Conservation (phyloP, 2,797 vertebrate species). For the Oreochromis grahami region DNA sequence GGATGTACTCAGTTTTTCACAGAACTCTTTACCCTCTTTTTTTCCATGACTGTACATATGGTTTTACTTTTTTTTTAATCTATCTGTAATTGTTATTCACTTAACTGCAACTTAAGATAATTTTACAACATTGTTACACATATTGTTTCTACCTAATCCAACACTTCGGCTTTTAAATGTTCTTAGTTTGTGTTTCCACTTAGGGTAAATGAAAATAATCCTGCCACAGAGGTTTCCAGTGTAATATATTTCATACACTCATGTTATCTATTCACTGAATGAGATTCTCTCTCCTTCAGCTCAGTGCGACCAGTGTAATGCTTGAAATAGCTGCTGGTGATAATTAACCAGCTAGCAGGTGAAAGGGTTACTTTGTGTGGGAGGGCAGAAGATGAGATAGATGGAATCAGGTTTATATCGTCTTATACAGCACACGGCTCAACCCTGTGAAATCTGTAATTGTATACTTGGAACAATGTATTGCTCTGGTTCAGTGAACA, state of each 20-base stretch:
- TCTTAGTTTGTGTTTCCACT: background rate
- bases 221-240: background rate
- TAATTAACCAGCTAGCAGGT: constrained; percentile 61
- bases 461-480: constrained; percentile 9
- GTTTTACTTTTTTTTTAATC: background rate
- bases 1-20: background rate
- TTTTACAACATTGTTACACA: background rate
- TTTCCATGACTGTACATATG: background rate
- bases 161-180: background rate
- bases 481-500: constrained; percentile 15
- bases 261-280: background rate
- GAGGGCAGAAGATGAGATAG: constrained; percentile 35
- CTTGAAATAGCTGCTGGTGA: constrained; percentile 50
- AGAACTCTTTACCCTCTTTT: background rate
- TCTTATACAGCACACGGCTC: constrained; percentile 32
- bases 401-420: constrained; percentile 47
- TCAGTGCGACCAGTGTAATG: background rate
- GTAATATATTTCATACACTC: background rate
- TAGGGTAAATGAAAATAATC: background rate
- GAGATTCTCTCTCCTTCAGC: constrained; percentile 11
- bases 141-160: background rate
- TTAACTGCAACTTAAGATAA: background rate
- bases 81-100: background rate
- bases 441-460: constrained; percentile 24
- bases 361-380: constrained; percentile 54